These are phyloP conservation scores for Xiphorhynchus elegans DNA, from an alignment of 2,113 vertebrate genomes.

Conservation along the genomic window DNA sequence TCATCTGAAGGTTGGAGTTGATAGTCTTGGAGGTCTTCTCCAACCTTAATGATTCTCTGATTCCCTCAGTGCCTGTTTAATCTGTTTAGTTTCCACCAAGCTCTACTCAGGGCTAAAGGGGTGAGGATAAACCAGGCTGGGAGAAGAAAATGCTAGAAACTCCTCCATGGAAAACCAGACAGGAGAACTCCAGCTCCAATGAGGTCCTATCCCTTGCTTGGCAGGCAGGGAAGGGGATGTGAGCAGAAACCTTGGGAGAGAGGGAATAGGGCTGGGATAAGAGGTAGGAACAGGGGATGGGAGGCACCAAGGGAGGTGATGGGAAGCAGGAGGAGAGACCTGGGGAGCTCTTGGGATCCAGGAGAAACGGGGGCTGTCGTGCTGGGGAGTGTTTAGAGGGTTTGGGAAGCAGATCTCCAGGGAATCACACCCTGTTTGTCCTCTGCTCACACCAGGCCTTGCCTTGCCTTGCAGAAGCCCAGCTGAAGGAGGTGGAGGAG, in stretches of 20 bases:
- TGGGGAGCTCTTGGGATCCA: neutral
- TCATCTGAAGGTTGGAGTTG: neutral
- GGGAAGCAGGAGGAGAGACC: neutral
- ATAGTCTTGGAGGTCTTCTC: neutral
- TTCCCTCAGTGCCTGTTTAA: neutral
- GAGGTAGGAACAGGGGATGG: neutral
- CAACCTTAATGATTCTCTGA: neutral
- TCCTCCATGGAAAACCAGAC: neutral
- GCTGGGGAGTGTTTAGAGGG: neutral
- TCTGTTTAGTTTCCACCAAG: neutral
- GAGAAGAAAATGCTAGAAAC: neutral
- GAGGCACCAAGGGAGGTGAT: neutral
- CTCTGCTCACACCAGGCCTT: neutral
- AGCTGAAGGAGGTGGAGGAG: slow-evolving; percentile 86
- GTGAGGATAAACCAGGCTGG: neutral
- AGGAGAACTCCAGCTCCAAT: neutral
- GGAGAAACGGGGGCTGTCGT: neutral
- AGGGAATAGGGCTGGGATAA: neutral
- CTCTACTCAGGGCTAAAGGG: neutral
- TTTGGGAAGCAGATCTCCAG: neutral
- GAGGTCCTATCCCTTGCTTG: neutral
- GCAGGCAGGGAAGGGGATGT: neutral
- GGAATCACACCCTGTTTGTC: neutral
- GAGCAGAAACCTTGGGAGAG: neutral
- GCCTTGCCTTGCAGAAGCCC: slow-evolving; percentile 74